Base-by-base conservation (phyloP, 2,113 vertebrate genomes). In the Chloroceryle aenea region DNA sequence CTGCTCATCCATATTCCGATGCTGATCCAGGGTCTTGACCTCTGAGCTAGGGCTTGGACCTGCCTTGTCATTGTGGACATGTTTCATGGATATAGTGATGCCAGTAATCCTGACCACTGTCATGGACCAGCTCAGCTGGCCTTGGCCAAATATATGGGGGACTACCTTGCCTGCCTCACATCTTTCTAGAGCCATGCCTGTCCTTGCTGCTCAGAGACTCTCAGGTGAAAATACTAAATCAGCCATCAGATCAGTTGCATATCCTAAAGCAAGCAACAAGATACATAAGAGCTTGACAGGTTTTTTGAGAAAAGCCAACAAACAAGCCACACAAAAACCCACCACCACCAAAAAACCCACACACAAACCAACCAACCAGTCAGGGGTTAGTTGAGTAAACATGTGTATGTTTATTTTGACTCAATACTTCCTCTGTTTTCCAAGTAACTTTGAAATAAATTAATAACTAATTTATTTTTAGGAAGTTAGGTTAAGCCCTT, bases 1-100 rank as follows among this genome's bases (percentile, higher is more conserved):
- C 15, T 23, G 5, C 32, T 87, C 19, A 55, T 40, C 10, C 29
- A 42, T 29, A 55, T 48, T 5, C 14, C 64, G 34, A 47, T 1
- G 1, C 10, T 73, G 22, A 58, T 55, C 15, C 25, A 74, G 29
- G 15, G 8, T 0, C 16, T 29, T 66, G 52, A 43, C 6, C 3
- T 43, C 8, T 1, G 6, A 19, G 4, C 6, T 63, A 25, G 7
- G 9, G 3, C 6, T 19, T 17, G 45, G 43, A 48, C 5, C 8
- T 81, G 14, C 4, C 16, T 61, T 4, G 1, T 45, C 61, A 14
- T 27, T 36, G 15, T 7, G 22, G 25, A 48, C 0, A 1, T 27
- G 18, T 7, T 3, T 6, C 26, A 40, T 21, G 5, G 2, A 43
- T 64, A 40, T 0, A 0, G 21, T 18, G 14, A 14, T 71, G 5